Conservation (phyloP, 2,888 invertebrate genomes). For the Pilophorus perplexus region DNA sequence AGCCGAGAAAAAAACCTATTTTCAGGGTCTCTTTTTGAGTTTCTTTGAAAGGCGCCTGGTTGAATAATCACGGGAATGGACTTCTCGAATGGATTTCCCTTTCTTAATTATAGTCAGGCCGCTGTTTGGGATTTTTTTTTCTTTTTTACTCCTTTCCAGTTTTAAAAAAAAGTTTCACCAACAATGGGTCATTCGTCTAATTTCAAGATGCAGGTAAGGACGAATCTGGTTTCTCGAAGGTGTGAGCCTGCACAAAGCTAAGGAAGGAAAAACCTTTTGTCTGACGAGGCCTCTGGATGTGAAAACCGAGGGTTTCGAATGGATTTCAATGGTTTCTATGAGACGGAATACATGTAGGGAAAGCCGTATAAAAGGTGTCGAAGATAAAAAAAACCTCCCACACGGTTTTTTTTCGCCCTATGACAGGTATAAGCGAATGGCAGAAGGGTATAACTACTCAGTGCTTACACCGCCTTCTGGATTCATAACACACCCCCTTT, state of each 20-base stretch:
- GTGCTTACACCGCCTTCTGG: constrained; percentile 28
- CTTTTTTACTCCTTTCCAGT: background rate
- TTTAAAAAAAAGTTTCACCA: background rate
- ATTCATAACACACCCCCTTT: background rate
- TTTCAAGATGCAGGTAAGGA: background rate
- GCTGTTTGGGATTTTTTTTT: constrained; percentile 5
- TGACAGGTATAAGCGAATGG: constrained; percentile 30
- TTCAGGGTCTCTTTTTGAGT: background rate
- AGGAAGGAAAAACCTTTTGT: constrained; percentile 2
- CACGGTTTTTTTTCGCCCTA: background rate
- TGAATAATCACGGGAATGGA: constrained; percentile 19
- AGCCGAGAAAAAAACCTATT: background rate
- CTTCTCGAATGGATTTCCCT: constrained; percentile 1
- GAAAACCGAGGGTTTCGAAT: constrained; percentile 6
- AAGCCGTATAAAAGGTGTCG: background rate
- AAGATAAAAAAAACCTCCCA: background rate
- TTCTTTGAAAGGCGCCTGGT: background rate
- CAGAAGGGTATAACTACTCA: constrained; percentile 10
- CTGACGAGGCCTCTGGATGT: background rate
- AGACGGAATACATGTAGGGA: constrained; percentile 12
- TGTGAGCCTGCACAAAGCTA: constrained; percentile 6
- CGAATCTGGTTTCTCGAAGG: constrained; percentile 3
- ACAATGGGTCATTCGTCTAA: constrained; percentile 9
- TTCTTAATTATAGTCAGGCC: constrained; percentile 19
- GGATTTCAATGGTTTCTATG: constrained; percentile 20